Conservation (phyloP, 2,113 vertebrate genomes). For the Phainopepla nitens region DNA sequence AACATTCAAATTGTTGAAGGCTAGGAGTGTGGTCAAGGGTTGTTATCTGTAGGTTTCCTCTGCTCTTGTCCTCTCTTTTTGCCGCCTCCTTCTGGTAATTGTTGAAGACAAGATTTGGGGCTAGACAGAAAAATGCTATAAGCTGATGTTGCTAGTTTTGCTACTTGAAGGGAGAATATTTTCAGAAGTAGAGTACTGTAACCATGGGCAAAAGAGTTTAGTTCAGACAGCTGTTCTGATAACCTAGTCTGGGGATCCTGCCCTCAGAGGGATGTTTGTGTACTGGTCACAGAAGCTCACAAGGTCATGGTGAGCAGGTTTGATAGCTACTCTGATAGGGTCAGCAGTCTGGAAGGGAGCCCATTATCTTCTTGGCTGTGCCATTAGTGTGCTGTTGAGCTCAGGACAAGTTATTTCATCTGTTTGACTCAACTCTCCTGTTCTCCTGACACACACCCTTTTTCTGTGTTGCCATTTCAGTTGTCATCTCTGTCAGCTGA, state of each 20-base stretch:
- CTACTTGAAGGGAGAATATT: neutral
- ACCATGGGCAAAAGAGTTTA: neutral
- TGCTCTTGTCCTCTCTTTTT: neutral
- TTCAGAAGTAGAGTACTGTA: neutral
- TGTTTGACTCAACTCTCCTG: neutral
- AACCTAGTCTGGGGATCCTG: neutral
- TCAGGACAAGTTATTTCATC: neutral
- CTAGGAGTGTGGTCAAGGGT: neutral
- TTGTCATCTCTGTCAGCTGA: neutral
- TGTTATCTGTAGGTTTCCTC: neutral
- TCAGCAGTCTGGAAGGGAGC: neutral
- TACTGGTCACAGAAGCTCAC: neutral
- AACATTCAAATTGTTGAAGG: neutral
- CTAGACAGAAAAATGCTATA: neutral
- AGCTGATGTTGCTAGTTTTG: neutral
- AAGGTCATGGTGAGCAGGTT: neutral
- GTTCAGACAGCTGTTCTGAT: neutral
- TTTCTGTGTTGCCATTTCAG: neutral
- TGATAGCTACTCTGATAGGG: neutral
- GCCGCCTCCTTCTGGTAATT: neutral
- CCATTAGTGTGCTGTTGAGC: neutral
- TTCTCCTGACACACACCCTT: neutral
- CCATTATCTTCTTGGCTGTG: neutral
- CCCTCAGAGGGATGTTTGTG: neutral
- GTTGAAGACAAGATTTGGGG: neutral